A percentile compares a stretch with the other conserved stretches of the same genome.
Conservation (phyloP, 2,797 vertebrate genomes). For the Mormyrops attenuatus region DNA sequence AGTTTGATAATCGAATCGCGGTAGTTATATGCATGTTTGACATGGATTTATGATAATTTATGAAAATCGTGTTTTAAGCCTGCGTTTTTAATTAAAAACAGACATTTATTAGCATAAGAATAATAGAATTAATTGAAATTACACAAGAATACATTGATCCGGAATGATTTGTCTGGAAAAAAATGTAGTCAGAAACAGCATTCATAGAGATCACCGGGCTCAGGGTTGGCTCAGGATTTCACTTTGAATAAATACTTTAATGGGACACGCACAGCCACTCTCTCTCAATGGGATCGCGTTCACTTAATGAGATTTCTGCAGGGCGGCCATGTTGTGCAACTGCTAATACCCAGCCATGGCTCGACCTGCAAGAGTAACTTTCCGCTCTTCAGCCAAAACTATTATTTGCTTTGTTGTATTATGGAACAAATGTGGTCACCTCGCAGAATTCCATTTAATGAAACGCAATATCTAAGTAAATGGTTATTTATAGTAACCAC, state of each 20-base stretch:
- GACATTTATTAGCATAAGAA: neutral
- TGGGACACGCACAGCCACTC: constrained; percentile 26
- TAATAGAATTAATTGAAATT: neutral
- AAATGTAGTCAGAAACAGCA: constrained; percentile 5
- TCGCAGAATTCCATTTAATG: neutral
- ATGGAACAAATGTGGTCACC: neutral
- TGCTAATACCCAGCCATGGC: constrained; percentile 25
- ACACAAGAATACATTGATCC: neutral
- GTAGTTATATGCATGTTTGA: neutral
- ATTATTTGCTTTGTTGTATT: neutral
- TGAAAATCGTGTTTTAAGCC: neutral
- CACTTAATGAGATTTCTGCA: constrained; percentile 34
- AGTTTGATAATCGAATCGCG: neutral
- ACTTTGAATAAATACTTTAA: constrained; percentile 30
- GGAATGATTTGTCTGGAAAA: neutral
- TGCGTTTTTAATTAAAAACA: constrained; percentile 2
- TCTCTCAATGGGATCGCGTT: constrained; percentile 32
- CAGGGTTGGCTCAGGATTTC: constrained; percentile 27
- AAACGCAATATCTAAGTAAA: neutral
- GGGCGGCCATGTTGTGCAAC: constrained; percentile 24
- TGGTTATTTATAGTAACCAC: neutral
- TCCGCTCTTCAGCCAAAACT: constrained; percentile 15
- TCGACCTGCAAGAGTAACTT: constrained; percentile 10
- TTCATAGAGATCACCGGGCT: constrained; percentile 14
- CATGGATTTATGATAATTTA: constrained; percentile 6